These are phyloP conservation scores for Eclectus roratus DNA, from an alignment of 2,113 vertebrate genomes.

Conservation along the genomic window DNA sequence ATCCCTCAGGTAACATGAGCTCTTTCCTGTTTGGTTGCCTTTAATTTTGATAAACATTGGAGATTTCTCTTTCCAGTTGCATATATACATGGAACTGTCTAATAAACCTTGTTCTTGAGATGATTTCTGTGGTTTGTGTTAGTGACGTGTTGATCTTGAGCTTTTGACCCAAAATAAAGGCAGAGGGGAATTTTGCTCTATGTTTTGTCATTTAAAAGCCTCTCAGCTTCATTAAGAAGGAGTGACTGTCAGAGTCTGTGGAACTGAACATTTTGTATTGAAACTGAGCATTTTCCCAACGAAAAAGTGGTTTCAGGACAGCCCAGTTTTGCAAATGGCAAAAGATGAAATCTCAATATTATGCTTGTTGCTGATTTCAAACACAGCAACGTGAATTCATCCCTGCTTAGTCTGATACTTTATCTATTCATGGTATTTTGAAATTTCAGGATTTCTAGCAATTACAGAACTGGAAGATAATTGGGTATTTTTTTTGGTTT, in stretches of 20 bases:
- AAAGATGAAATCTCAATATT: neutral
- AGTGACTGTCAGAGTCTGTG: neutral
- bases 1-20: neutral
- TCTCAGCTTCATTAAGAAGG: neutral
- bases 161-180: neutral
- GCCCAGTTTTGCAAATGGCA: neutral
- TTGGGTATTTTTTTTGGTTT: neutral
- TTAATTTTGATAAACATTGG: neutral
- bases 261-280: neutral
- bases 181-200: neutral
- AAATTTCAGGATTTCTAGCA: neutral
- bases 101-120: neutral
- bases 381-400: neutral
- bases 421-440: neutral
- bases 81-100: neutral
- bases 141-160: neutral
- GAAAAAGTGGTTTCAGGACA: neutral
- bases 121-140: neutral
- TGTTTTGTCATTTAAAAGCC: neutral
- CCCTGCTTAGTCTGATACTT: neutral
- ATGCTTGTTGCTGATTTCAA: neutral
- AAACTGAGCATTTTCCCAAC: neutral
- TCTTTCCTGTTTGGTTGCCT: neutral
- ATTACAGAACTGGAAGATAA: neutral
- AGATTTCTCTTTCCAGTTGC: neutral